These are phyloP conservation scores for Epinephelus cyanopodus DNA, from an alignment of 2,113 vertebrate species.

Conservation along the genomic window DNA sequence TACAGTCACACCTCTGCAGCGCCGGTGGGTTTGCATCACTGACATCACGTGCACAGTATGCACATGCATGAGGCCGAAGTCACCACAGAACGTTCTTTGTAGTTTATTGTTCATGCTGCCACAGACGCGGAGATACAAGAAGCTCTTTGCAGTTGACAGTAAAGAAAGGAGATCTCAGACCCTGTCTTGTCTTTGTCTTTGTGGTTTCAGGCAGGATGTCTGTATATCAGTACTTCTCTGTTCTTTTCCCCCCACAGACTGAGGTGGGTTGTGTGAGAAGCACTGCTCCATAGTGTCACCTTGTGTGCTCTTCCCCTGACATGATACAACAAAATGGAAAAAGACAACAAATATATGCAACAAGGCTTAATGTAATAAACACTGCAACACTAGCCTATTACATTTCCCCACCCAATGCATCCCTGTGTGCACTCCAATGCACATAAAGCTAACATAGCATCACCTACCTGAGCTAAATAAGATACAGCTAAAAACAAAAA, in stretches of 20 bases:
- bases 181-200: background rate
- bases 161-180: background rate
- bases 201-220: constrained; percentile 20
- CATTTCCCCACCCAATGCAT: too few species aligned
- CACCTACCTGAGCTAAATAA: too few species aligned
- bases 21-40: background rate
- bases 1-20: background rate
- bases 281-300: background rate
- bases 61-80: background rate
- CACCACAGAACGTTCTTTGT: background rate
- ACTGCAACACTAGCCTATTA: too few species aligned
- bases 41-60: background rate
- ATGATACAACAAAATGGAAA: background rate
- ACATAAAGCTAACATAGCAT: too few species aligned
- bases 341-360: background rate
- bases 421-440: too few species aligned
- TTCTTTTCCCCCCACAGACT: background rate
- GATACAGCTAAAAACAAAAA: too few species aligned
- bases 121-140: background rate
- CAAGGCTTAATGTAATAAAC: too few species aligned
- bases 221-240: background rate
- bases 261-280: background rate
- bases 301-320: background rate
- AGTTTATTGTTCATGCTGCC: background rate
- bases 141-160: background rate